Conservation (phyloP, 2,797 vertebrate genomes). For the Hypotaenidia philippensis region DNA sequence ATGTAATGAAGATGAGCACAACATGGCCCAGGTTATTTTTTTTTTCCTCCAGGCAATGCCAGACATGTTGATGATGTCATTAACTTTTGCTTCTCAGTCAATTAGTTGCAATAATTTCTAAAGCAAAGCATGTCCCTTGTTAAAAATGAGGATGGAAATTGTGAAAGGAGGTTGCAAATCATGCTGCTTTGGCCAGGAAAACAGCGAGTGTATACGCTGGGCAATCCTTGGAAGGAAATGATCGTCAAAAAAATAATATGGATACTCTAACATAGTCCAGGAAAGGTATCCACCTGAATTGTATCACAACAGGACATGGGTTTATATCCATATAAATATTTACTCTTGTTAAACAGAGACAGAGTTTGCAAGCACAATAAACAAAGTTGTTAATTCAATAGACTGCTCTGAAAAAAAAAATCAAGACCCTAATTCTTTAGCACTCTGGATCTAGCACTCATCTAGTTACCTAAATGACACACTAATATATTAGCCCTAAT, state of each 20-base stretch:
- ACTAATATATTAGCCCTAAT: neutral
- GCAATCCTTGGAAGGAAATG: neutral
- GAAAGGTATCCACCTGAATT: neutral
- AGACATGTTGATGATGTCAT: neutral
- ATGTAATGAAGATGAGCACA: neutral
- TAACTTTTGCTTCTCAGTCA: neutral
- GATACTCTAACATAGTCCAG: neutral
- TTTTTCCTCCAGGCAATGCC: neutral
- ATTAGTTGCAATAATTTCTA: neutral
- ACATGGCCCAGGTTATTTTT: neutral
- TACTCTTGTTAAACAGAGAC: constrained; percentile 12
- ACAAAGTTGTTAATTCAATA: neutral
- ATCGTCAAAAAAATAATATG: neutral
- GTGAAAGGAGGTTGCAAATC: neutral
- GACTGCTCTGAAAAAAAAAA: constrained; percentile 17
- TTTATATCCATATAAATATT: constrained; percentile 14
- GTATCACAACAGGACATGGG: neutral
- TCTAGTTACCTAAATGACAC: neutral
- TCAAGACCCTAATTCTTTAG: neutral
- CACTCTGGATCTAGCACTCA: neutral
- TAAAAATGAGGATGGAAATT: neutral
- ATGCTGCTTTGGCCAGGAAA: neutral
- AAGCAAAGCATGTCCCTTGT: neutral
- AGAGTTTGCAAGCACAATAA: neutral
- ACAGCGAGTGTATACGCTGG: neutral